A percentile compares a stretch with the other conserved stretches of the same genome.
Evolutionary conservation across 92 coral and sea anemone genomes (phyloP).

Genomic region (Umimayanthus kanabou): DNA sequence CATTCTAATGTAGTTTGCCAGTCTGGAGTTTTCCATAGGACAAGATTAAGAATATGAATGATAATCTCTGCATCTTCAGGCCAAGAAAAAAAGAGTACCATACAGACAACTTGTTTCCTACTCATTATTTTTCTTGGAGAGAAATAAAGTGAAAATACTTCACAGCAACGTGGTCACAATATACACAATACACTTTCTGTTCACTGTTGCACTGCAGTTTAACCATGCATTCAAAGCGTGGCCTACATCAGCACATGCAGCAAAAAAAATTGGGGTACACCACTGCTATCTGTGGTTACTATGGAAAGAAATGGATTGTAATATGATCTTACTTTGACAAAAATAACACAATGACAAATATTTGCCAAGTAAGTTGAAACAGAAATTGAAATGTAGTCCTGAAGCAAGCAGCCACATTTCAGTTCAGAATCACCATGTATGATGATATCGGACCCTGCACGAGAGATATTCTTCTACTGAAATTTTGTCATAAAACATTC

Average conservation of each 20-base stretch:
- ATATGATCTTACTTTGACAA: conserved; percentile 3
- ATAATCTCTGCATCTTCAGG: no score
- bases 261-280: not conserved
- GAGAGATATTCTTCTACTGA: not conserved
- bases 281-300: not conserved
- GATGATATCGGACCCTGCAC: conserved; percentile 15
- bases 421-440: not conserved
- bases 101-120: no score
- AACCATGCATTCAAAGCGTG: no score
- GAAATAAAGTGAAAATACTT: no score
- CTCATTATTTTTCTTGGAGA: no score
- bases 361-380: conserved; percentile 17
- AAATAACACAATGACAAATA: conserved; percentile 27
- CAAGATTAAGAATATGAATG: no score
- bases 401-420: not conserved
- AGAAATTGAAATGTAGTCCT: conserved; percentile 15
- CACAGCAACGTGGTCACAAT: no score
- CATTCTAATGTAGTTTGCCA: no score
- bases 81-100: no score
- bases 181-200: no score
- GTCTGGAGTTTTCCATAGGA: no score
- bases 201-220: no score
- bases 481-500: conserved; percentile 50
- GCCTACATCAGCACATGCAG: not conserved
- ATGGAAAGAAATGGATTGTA: conserved; percentile 4